A percentile compares a stretch with the other conserved stretches of the same genome.
phyloP scores from a whole-genome alignment of 2,797 vertebrate species.

The Urocyon cinereoargenteus region DNA sequence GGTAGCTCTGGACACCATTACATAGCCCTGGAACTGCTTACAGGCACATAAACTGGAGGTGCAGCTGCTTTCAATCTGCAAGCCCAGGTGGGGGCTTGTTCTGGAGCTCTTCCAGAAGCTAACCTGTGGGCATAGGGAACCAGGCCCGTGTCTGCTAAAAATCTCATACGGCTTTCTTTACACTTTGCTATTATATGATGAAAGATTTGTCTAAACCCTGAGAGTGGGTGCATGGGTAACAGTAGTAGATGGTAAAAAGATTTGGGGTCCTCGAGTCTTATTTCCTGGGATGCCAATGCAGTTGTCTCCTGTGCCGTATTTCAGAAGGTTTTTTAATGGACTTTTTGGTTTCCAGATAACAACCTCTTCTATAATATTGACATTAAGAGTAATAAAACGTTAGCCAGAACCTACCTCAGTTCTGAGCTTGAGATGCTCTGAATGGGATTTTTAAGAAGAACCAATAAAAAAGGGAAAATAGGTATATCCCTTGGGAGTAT shows the following conservation, averaged over 20 bases:
- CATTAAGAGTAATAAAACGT: conserved; percentile 24
- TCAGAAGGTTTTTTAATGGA: not conserved
- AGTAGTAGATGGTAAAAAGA: not conserved
- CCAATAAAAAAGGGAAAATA: not conserved
- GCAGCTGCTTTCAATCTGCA: not conserved
- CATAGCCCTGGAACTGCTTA: not conserved
- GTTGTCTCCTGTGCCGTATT: not conserved
- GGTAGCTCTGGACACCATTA: not conserved
- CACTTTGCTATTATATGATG: not conserved
- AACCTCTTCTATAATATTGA: conserved; percentile 9
- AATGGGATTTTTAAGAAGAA: conserved; percentile 61
- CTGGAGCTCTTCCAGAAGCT: conserved; percentile 16
- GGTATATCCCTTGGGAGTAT: not conserved
- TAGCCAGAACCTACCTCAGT: conserved; percentile 29
- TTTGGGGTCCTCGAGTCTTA: not conserved
- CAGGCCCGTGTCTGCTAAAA: not conserved
- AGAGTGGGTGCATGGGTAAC: not conserved
- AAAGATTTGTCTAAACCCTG: not conserved
- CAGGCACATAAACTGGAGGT: not conserved
- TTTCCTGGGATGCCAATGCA: not conserved
- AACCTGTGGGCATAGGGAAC: not conserved
- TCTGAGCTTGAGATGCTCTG: conserved; percentile 24
- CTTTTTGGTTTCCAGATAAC: conserved; percentile 44
- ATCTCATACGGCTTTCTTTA: not conserved
- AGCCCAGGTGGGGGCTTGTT: not conserved